A percentile compares a stretch with the other conserved stretches of the same genome.
Evolutionary conservation across 2,888 invertebrate species (phyloP).

Genomic region (Agonum fuliginosum): DNA sequence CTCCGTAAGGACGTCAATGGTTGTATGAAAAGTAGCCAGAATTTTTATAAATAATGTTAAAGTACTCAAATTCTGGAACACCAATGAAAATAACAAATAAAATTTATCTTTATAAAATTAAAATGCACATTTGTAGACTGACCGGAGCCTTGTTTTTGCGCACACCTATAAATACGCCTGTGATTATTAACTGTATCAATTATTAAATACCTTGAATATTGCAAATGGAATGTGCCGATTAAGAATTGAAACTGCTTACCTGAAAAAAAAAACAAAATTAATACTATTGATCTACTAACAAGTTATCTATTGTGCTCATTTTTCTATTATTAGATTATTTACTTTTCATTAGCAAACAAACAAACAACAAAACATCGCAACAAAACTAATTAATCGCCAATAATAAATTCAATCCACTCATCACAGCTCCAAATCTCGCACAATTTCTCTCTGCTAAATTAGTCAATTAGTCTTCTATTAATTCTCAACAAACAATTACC

Average conservation of each 20-base stretch:
- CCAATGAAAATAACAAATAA: too few relatives aligned
- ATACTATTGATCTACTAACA: not conserved
- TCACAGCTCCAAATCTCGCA: conserved; percentile 25
- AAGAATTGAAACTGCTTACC: not conserved
- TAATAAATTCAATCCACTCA: conserved; percentile 7
- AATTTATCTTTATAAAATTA: too few relatives aligned
- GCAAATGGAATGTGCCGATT: not conserved
- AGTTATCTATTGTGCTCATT: not conserved
- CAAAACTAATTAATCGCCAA: not conserved
- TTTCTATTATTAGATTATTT: not conserved
- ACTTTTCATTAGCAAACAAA: not conserved
- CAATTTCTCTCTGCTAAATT: conserved; percentile 25
- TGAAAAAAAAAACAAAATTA: conserved; percentile 10
- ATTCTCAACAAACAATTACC: conserved; percentile 17
- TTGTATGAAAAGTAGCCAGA: too few relatives aligned
- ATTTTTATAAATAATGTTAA: too few relatives aligned
- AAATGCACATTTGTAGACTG: too few relatives aligned
- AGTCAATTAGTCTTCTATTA: conserved; percentile 29
- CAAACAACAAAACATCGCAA: conserved; percentile 1
- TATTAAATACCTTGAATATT: not conserved
- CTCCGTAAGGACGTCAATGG: too few relatives aligned
- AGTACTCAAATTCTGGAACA: too few relatives aligned
- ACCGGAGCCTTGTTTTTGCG: too few relatives aligned
- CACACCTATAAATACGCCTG: too few relatives aligned
- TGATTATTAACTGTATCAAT: too few relatives aligned